Base-by-base conservation (phyloP, 2,888 invertebrate species). In the Lepidonotus clava region DNA sequence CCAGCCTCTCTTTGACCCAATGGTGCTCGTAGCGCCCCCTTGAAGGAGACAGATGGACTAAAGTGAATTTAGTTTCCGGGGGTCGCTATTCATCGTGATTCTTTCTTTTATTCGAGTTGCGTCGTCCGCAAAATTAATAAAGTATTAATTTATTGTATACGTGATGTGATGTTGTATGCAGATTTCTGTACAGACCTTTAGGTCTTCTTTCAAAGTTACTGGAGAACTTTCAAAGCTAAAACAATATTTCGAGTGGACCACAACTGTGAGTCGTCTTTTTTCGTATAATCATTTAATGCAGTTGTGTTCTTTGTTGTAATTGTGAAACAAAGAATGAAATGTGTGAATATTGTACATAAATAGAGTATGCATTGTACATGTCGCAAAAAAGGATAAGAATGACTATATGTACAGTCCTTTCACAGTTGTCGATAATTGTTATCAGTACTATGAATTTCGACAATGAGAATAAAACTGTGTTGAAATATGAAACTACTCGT, bases 61-160 rank as follows among this genome's bases (percentile, higher is more conserved):
- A 11, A 56, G 14, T 56, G 8, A 11, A 11, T 18, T n/a, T 56
- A 24, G 5, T n/a, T 56, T 56, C 56, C 56, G n/a, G 11, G 56
- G 56, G 56, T 18, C 24, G 56, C 5, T 46, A 46, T 8, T 46
- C 8, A 46, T 56, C 5, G n/a, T n/a, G n/a, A 11, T 28, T 8
- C 67, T 28, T 28, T 21, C 8, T 34, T 67, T 34, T 67, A 34
- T 32, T 67, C 32, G 67, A 34, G 5, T 34, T 34, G 34, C 67
- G 5, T 8, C n/a, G 67, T 67, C 34, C 32, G 34, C 5, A 4
- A 1, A 11, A 34, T 8, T 34, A 1, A 67, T 67, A 8, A 67
- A 67, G 67, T 67, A 67, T 67, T 67, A 67, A 67, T 67, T 67
- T 67, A 67, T 67, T n/a, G n/a, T n/a, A n/a, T n/a, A n/a, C n/a